These are phyloP conservation scores for Mesocentrotus franciscanus DNA, from an alignment of 53 echinoderm and acorn worm species.

Conservation along the genomic window DNA sequence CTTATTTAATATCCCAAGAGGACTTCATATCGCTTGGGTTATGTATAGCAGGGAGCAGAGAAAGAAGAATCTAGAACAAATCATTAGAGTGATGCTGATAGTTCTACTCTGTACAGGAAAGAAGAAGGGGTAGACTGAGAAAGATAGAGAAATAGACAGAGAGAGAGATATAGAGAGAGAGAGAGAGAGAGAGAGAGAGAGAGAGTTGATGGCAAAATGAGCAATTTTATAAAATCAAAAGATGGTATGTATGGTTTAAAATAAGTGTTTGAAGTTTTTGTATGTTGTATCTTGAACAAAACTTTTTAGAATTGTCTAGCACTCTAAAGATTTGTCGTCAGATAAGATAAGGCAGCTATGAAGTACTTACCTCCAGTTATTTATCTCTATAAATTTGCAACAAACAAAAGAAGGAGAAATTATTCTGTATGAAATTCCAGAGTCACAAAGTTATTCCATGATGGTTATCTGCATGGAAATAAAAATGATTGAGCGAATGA, in stretches of 20 bases:
- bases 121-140: no score
- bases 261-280: background rate
- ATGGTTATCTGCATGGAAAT: background rate
- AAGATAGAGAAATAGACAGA: no score
- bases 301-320: no score
- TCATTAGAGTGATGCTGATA: background rate
- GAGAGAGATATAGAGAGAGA: no score
- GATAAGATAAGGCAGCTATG: no score
- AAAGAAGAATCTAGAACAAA: background rate
- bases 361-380: no score
- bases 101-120: no score
- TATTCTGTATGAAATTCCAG: background rate
- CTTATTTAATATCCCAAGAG: slow-evolving; percentile 36
- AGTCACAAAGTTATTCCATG: background rate
- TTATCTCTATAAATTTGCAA: background rate
- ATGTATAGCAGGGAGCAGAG: background rate
- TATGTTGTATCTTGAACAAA: background rate
- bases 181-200: background rate
- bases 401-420: background rate
- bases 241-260: background rate
- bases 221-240: no score
- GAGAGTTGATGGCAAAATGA: background rate
- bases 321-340: no score
- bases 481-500: slow-evolving; percentile 9
- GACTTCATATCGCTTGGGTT: background rate